A percentile compares a stretch with the other conserved stretches of the same genome.
phyloP scores from a whole-genome alignment of 2,888 invertebrate genomes.

The Rotaria macrura region DNA sequence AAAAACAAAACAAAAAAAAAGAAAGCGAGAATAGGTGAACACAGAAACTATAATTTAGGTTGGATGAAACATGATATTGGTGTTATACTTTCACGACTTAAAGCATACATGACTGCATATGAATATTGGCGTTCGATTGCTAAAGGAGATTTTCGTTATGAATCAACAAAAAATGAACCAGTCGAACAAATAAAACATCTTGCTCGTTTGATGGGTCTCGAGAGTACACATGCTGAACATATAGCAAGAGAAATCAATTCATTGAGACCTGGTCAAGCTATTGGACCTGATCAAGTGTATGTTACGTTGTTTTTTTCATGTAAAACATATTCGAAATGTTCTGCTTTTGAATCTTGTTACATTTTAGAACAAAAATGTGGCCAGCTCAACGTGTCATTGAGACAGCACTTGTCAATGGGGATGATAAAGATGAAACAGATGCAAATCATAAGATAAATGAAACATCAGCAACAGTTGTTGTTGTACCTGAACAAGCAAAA shows the following conservation, averaged over 20 bases:
- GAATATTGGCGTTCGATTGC: background rate
- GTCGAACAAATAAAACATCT: slow-evolving; percentile 16
- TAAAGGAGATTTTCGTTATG: slow-evolving; percentile 17
- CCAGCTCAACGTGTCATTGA: slow-evolving; percentile 16
- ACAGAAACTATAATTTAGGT: background rate
- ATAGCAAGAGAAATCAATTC: background rate
- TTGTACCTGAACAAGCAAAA: background rate
- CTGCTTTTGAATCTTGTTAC: background rate
- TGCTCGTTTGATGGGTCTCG: background rate
- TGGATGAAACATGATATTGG: slow-evolving; percentile 22
- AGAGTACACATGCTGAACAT: background rate
- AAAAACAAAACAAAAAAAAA: too few relatives aligned
- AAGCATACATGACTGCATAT: background rate
- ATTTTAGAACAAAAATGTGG: slow-evolving; percentile 11
- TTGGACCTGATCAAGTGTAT: slow-evolving; percentile 21
- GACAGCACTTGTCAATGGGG: background rate
- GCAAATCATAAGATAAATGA: background rate
- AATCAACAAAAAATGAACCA: background rate
- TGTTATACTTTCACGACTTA: background rate
- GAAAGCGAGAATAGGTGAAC: too few relatives aligned
- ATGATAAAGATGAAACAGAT: background rate
- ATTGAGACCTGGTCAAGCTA: slow-evolving; percentile 12
- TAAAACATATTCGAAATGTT: too few relatives aligned
- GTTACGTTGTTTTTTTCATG: background rate
- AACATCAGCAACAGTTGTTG: background rate